A percentile compares a stretch with the other conserved stretches of the same genome.
These are phyloP conservation scores for Bos javanicus DNA, from an alignment of 2,113 vertebrate species.

Conservation along the genomic window DNA sequence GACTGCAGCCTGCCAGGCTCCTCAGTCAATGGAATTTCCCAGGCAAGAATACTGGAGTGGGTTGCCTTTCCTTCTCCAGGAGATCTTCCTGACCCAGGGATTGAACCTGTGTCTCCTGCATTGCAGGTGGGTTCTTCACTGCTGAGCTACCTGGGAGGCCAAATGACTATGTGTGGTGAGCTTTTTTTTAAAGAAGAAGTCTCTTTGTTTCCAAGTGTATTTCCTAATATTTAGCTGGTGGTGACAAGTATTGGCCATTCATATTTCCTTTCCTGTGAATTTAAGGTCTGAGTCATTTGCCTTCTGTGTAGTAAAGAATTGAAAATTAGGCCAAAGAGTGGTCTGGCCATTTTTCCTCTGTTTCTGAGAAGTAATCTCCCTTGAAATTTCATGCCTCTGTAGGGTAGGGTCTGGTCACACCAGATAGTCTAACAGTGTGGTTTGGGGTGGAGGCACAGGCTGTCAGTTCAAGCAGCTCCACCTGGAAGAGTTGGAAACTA, in stretches of 20 bases:
- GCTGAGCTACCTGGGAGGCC: background rate
- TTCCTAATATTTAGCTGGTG: background rate
- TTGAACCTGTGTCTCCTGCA: background rate
- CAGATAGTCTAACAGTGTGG: background rate
- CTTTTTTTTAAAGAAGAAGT: background rate
- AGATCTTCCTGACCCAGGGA: background rate
- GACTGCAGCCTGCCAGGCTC: background rate
- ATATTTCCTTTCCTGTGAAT: background rate
- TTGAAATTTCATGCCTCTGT: background rate
- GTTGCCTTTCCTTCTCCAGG: background rate
- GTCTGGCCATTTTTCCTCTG: background rate
- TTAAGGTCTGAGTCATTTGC: background rate
- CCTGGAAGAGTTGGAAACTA: background rate
- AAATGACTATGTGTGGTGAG: background rate
- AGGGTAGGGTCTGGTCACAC: background rate
- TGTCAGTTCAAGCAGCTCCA: background rate
- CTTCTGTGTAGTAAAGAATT: background rate
- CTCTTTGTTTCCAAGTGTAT: background rate
- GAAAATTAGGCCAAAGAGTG: background rate
- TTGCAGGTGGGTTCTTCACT: background rate
- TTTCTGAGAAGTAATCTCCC: background rate
- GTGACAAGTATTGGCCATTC: background rate
- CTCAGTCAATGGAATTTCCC: background rate
- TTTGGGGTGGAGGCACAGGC: background rate
- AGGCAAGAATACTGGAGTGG: background rate